Evolutionary conservation across 1,140 invertebrate species (phyloP).

Genomic region (Calephelis nemesis): DNA sequence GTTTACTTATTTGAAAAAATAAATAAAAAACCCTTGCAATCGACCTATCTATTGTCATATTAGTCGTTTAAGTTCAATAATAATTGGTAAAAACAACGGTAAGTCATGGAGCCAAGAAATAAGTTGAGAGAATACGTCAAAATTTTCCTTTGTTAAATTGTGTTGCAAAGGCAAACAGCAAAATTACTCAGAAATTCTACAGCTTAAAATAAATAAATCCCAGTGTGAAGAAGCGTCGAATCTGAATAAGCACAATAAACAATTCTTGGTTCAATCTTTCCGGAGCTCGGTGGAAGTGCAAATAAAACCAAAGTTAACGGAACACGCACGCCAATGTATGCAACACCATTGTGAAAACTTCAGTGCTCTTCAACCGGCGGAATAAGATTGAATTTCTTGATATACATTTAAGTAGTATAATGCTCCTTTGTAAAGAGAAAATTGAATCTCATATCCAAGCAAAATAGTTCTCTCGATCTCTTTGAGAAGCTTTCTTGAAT

Average conservation of each 20-base stretch:
- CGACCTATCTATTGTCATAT: no score
- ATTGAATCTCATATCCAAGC: constrained; percentile 24
- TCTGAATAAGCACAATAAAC: constrained; percentile 16
- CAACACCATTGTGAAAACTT: constrained; percentile 29
- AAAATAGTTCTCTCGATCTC: background rate
- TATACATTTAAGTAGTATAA: constrained; percentile 23
- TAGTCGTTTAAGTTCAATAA: no score
- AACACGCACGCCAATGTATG: constrained; percentile 28
- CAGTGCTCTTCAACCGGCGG: constrained; percentile 23
- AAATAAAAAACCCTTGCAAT: no score
- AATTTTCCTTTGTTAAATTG: background rate
- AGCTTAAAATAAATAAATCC: constrained; percentile 9
- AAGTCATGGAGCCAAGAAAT: background rate
- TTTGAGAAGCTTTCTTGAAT: constrained; percentile 1
- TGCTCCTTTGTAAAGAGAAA: constrained; percentile 22
- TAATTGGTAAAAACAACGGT: no score
- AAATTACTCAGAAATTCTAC: background rate
- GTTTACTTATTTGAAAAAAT: no score
- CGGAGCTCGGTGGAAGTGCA: constrained; percentile 7
- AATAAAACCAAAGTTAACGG: constrained; percentile 23
- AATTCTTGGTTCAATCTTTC: constrained; percentile 17
- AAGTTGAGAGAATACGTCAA: background rate
- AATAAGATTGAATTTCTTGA: constrained; percentile 31
- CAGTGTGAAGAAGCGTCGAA: constrained; percentile 12
- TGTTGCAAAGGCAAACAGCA: background rate